Base-by-base conservation (phyloP, 2,888 invertebrate genomes). In the Deroplatys truncata region DNA sequence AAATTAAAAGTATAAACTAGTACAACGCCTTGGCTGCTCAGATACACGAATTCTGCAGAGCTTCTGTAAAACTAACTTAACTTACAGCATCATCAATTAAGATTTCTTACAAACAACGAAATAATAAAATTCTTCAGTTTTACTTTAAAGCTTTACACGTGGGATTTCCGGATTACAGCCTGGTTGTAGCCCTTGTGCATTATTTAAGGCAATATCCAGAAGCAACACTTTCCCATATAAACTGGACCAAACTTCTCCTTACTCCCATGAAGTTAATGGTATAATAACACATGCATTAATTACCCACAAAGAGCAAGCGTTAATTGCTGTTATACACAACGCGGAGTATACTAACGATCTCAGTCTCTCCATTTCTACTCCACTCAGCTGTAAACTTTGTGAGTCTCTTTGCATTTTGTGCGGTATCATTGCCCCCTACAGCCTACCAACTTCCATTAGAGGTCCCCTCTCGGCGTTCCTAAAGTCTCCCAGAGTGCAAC, bases 221-320 rank as follows among this genome's bases (percentile, higher is more conserved):
- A 72, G 20, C 56, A 72, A 72, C 35, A 87, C 82, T 28, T 5
- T 25, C 2, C 35, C 29, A 10, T 13, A 29, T 20, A 25, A 25
- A 25, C 85, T 82, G 72, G 13, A 28, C 31, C 87, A 13, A 87
- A 87, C 87, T 87, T 87, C 87, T 87, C 82, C 87, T 87, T 83
- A 72, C 56, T 72, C 25, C 25, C 56, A 25, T 87, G n/a, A 35
- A 87, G 28, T 82, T 87, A 87, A 83, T 87, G 87, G 87, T 87
- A 83, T 83, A 87, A 83, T 87, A 87, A 87, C 87, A 87, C 87
- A 87, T 87, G 87, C 87, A 87, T 87, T 87, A 87, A 87, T 87
- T 87, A 87, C 87, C 87, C 87, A 87, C 87, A 87, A 83, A 87
- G 83, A 83, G 87, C 87, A 83, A 35, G 82, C 43, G 82, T 87